Evolutionary conservation across 2,797 vertebrate genomes (phyloP), one percentile per base, ranked within the genome.

Genomic region (Pangasius mekongensis): DNA sequence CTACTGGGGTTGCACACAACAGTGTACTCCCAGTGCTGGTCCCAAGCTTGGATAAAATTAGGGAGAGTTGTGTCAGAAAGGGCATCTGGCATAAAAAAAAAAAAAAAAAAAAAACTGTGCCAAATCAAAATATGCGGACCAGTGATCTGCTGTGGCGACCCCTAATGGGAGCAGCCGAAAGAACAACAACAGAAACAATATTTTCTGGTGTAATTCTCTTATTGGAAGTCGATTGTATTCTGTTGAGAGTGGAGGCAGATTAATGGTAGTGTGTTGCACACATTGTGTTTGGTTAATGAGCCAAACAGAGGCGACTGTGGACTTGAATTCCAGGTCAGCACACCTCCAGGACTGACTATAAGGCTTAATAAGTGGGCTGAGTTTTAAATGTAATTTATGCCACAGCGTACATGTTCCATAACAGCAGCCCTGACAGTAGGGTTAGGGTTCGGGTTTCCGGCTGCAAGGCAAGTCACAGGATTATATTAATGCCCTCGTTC

Each of bases 261-360:
- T 62, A 76, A 86, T 86, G 43, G 6, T 16, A 30, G 24, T 5
- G 54, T 69, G 43, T 52, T 39, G 30, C 58, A 47, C 27, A 30
- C 52, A 24, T 73, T 27, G n/a, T 18, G 30, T 85, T 33, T 36
- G 49, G 66, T 85, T 58, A 39, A 73, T 60, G 66, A 85, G 66
- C 83, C 33, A 14, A 58, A 58, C 24, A 18, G 33, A 2, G 49
- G 30, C 1, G 33, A 49, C 83, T 33, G 64, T 52, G 66, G n/a
- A 67, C 10, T 33, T 5, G 18, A 39, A 33, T 80, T 80, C 30
- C 77, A 36, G 52, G 27, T 81, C 30, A 39, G n/a, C 18, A 10
- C 47, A 22, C 14, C 33, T 24, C 54, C 36, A 58, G 56, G 78
- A 60, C 20, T 58, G 18, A 36, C 20, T 27, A 30, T 24, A 74